These are phyloP conservation scores for Dilophus febrilis DNA, from an alignment of 2,888 invertebrate species.

Conservation along the genomic window DNA sequence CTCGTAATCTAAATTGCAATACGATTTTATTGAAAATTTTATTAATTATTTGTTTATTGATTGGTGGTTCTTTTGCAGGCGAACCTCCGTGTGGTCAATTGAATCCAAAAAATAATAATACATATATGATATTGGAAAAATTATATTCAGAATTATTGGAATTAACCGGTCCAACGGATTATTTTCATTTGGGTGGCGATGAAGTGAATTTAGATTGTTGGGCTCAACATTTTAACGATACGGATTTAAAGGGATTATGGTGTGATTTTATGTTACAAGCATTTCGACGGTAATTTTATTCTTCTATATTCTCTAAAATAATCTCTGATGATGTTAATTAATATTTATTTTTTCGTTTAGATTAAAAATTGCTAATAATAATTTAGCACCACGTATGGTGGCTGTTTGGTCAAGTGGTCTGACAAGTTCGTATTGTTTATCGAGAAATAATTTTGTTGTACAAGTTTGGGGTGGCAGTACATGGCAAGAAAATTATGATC, in stretches of 20 bases:
- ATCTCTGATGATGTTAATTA: not conserved
- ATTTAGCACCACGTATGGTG: conserved; percentile 28
- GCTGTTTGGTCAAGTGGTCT: conserved; percentile 63
- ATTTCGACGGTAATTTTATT: conserved; percentile 23
- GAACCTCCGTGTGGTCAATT: conserved; percentile 78
- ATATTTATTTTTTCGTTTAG: conserved; percentile 11
- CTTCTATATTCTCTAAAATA: not conserved
- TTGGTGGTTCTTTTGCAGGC: conserved; percentile 8
- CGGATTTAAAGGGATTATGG: conserved; percentile 62
- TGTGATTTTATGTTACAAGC: conserved; percentile 56
- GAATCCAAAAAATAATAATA: conserved; percentile 63
- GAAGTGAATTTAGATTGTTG: conserved; percentile 64
- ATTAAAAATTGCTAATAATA: conserved; percentile 27
- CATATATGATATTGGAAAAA: conserved; percentile 53
- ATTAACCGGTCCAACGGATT: conserved; percentile 55
- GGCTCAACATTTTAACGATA: conserved; percentile 55
- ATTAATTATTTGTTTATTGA: not conserved
- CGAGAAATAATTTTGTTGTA: conserved; percentile 41
- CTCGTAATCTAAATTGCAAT: not conserved
- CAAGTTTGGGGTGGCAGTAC: conserved; percentile 70
- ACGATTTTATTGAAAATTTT: not conserved
- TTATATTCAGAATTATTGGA: conserved; percentile 59
- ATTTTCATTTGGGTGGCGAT: conserved; percentile 59
- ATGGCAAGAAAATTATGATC: conserved; percentile 63
- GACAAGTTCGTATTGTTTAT: conserved; percentile 52